Base-by-base conservation (phyloP, 2,888 invertebrate species). In the Andrena chrysosceles region DNA sequence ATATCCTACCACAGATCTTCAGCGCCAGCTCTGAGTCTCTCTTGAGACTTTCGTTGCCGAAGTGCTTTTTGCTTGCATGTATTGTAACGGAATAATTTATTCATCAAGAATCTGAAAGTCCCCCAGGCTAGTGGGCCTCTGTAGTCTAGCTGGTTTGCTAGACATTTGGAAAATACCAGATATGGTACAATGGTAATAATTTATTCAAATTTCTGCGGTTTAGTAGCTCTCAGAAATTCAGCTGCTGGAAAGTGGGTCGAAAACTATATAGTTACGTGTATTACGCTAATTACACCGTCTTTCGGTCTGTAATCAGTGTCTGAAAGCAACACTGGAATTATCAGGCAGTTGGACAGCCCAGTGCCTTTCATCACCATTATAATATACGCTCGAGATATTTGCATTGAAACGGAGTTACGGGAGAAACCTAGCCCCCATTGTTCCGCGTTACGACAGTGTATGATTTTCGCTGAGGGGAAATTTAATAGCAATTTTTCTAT, bases 191-290 rank as follows among this genome's bases (percentile, higher is more conserved):
- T 60, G 35, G 67, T 54, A 35, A 62, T 52, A 31, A 52, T 67
- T 76, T 31, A 76, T 42, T 49, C 3, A 13, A 35, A 56, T 54
- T 49, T 6, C 48, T 10, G 74, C 20, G 64, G 13, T 66, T 59
- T 64, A 23, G 59, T 29, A 42, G 69, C 29, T 4, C 29, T 35
- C 59, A 42, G 79, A 80, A 71, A 73, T 81, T 56, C 52, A 48
- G 42, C 31, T 8, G 29, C 6, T 52, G 52, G 74, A 74, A 81
- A 73, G 81, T 69, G 16, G 82, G 82, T 70, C 68, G 64, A 56
- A 81, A 67, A 29, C 82, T 80, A 42, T 5, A 42, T 42, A 68
- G 71, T 81, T 81, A 67, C 80, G 71, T 67, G 49, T 54, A 63
- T 71, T 76, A 66, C 48, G 52, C 66, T 71, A 80, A 80, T 71